Evolutionary conservation across 2,888 invertebrate species (phyloP).

Genomic region (Ornithoptera priamus): DNA sequence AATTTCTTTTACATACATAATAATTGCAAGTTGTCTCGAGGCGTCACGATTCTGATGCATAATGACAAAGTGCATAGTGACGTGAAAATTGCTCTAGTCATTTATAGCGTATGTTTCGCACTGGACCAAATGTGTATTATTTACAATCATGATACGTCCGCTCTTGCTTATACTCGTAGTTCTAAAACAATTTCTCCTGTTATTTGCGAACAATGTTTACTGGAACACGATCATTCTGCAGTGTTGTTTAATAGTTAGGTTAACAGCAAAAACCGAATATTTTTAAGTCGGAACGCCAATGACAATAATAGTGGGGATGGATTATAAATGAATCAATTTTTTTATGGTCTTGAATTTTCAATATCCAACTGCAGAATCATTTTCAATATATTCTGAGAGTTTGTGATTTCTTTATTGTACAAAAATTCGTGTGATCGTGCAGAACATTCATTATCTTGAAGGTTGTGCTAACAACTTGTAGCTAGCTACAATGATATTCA

Average conservation of each 20-base stretch:
- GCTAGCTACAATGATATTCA: too few species aligned
- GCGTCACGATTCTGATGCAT: constrained; percentile 79
- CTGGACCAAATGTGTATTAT: constrained; percentile 34
- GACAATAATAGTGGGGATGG: too few species aligned
- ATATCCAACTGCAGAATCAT: too few species aligned
- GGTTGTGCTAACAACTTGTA: too few species aligned
- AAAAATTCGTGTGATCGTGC: too few species aligned
- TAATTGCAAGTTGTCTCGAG: constrained; percentile 78
- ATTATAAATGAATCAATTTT: too few species aligned
- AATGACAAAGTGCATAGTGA: constrained; percentile 79
- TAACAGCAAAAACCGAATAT: too few species aligned
- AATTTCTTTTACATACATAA: constrained; percentile 80
- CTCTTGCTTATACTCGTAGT: not conserved
- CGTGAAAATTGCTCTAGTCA: constrained; percentile 76
- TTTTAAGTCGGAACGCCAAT: too few species aligned
- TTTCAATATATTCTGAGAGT: too few species aligned
- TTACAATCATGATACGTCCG: constrained; percentile 32
- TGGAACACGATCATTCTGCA: not conserved
- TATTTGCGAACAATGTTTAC: not conserved
- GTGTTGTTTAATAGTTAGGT: not conserved
- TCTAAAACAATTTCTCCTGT: constrained; percentile 1
- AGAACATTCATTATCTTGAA: too few species aligned
- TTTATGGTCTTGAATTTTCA: too few species aligned
- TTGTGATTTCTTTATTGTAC: too few species aligned
- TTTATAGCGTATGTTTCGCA: constrained; percentile 42